Evolutionary conservation across 1,140 invertebrate genomes (phyloP), one percentile per base, ranked within the genome.

Genomic region (Dreissena rostriformis): DNA sequence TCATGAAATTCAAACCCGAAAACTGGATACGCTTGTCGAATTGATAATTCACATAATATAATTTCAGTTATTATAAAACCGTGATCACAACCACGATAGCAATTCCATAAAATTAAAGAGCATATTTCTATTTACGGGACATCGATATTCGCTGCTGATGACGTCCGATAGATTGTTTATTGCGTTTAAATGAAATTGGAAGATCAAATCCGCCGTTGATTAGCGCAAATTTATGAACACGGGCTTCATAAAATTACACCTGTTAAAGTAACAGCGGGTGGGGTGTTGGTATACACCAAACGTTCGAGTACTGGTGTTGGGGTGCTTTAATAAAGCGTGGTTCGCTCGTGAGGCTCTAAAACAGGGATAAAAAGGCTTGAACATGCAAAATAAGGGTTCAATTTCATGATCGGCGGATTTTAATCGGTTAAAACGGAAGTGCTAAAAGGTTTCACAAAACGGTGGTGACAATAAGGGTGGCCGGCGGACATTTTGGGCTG

Each of bases 121-220:
- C 57, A 39, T 53, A 14, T 57, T 79, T 71, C 15, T 79, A 17
- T 79, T 79, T 66, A 57, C 51, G 49, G 28, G 15, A 68, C 67
- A 39, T 79, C 68, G 70, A 70, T 79, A 70, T 79, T 68, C 49
- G 66, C 51, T n/a, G 67, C 19, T 68, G 68, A 67, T 70, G 77
- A 70, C 39, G 68, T 70, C 68, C 70, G 51, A 79, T 79, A 52
- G 67, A 29, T 79, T 79, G 68, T 79, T 79, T 79, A 79, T 79
- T 53, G 70, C 77, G 61, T 79, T 79, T 79, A 79, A 79, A 79
- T 79, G 52, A 79, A 79, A 79, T 79, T 49, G 68, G 39, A 67
- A 55, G 77, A 68, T 39, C 51, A 79, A 79, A 70, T 79, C 22
- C 39, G 15, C n/a, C 24, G 77, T 70, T 79, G 68, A 79, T 79